Evolutionary conservation across 2,888 invertebrate species (phyloP).

Genomic region (Adelognathus sp.): DNA sequence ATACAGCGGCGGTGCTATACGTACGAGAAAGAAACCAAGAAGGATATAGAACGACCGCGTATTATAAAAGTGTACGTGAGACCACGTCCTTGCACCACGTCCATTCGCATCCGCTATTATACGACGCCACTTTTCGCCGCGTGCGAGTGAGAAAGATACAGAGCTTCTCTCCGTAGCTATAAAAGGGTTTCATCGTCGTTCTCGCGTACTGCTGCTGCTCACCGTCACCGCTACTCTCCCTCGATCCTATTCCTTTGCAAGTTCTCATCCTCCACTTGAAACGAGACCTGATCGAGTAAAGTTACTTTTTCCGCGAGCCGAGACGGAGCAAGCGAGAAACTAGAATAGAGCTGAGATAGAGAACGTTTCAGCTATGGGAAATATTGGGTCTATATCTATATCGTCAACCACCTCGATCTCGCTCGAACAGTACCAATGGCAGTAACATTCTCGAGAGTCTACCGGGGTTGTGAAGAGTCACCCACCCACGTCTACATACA

Average conservation of each 20-base stretch:
- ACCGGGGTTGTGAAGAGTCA: neutral
- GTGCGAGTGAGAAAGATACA: neutral
- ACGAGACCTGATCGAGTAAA: constrained; percentile 57
- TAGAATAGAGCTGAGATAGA: constrained; percentile 26
- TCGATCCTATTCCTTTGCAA: constrained; percentile 17
- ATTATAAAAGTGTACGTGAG: constrained; percentile 34
- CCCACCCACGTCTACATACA: neutral
- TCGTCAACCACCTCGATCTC: constrained; percentile 39
- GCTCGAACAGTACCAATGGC: constrained; percentile 27
- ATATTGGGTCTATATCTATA: constrained; percentile 8
- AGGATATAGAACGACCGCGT: neutral
- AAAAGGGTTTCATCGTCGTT: constrained; percentile 57
- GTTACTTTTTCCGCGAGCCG: constrained; percentile 42
- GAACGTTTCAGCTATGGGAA: constrained; percentile 41
- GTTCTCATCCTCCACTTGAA: constrained; percentile 35
- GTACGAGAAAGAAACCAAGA: neutral
- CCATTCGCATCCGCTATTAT: constrained; percentile 56
- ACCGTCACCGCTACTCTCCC: constrained; percentile 16
- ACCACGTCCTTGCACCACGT: constrained; percentile 48
- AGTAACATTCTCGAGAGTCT: constrained; percentile 41
- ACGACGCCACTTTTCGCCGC: constrained; percentile 28
- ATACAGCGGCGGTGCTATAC: neutral
- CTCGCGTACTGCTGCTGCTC: constrained; percentile 41
- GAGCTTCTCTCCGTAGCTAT: constrained; percentile 38
- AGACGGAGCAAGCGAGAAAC: constrained; percentile 19